Base-by-base conservation (phyloP, 2,113 vertebrate genomes). In the Perccottus glenii region DNA sequence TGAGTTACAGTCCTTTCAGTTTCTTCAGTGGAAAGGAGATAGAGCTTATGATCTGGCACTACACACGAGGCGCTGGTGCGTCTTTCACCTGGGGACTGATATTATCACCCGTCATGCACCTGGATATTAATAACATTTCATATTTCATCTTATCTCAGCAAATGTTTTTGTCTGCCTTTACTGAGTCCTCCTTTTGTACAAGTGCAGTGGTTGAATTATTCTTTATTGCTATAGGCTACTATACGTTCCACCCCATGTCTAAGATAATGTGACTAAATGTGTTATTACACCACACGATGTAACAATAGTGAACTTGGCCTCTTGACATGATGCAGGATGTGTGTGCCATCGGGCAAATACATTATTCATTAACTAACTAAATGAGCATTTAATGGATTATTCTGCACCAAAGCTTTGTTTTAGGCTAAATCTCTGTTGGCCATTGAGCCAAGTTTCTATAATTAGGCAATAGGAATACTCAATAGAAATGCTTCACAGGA, bases 351-450 rank as follows among this genome's bases (percentile, higher is more conserved):
- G 76, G 85, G 80, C 61, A 70, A 80, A 88, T 86, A 55, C 73
- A 85, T 89, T 73, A 84, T 87, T 84, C 83, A 89, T 81, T 35
- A 71, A 75, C 35, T 80, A 75, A 86, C 64, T 86, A 79, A 27
- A 84, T 84, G 81, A 86, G 81, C 82, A 72, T 88, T 89, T 88
- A 85, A 85, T 85, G 67, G 60, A 84, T 89, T 85, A 75, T 86
- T 88, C 80, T 84, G 84, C 74, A 73, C 82, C 81, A 81, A 59
- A 73, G 78, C 61, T 59, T 78, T 35, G 48, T 53, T 58, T 77
- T 58, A 60, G 72, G 60, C n/a, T 70, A 67, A 77, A 85, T 64
- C 42, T 64, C 59, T 60, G 42, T 45, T 74, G 60, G 74, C 61
- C 59, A 63, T 45, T 12, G 58, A 77, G 83, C 69, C 78, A 82